These are phyloP conservation scores for Myripristis jacobus DNA, from an alignment of 2,797 vertebrate genomes.

Conservation along the genomic window DNA sequence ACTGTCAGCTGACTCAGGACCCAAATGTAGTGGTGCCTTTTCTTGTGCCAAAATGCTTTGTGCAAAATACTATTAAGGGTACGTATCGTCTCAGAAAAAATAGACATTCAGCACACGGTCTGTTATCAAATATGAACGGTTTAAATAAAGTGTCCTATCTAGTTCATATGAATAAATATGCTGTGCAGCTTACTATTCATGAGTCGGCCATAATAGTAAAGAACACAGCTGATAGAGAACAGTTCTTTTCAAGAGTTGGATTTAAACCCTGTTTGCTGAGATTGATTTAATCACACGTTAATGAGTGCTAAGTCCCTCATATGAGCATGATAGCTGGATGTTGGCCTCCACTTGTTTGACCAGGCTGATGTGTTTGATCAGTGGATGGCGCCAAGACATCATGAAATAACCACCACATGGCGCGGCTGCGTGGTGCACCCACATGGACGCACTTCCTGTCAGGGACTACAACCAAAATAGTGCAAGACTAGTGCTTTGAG, in stretches of 20 bases:
- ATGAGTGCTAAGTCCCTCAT: not conserved
- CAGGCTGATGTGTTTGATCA: slow-evolving; percentile 7
- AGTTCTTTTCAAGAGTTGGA: not conserved
- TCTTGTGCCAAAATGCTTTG: slow-evolving; percentile 13
- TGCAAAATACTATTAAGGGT: not conserved
- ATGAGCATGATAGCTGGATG: not conserved
- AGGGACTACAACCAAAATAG: not conserved
- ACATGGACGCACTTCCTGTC: slow-evolving; percentile 60
- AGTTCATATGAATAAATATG: not conserved
- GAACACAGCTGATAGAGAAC: too few species aligned
- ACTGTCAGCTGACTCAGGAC: slow-evolving; percentile 64
- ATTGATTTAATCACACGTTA: not conserved
- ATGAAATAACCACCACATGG: not conserved
- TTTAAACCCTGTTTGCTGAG: not conserved
- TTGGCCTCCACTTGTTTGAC: not conserved
- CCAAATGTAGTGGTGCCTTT: not conserved
- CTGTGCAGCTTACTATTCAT: too few species aligned
- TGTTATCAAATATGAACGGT: too few species aligned
- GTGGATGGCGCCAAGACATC: slow-evolving; percentile 36
- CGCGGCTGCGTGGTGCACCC: slow-evolving; percentile 14
- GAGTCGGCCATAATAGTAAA: not conserved
- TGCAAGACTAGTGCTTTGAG: not conserved
- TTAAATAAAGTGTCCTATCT: not conserved
- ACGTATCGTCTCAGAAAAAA: not conserved
- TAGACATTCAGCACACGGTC: not conserved